Evolutionary conservation across 2,113 vertebrate species (phyloP), one percentile per base, ranked within the genome.

Genomic region (Crotophaga sulcirostris): DNA sequence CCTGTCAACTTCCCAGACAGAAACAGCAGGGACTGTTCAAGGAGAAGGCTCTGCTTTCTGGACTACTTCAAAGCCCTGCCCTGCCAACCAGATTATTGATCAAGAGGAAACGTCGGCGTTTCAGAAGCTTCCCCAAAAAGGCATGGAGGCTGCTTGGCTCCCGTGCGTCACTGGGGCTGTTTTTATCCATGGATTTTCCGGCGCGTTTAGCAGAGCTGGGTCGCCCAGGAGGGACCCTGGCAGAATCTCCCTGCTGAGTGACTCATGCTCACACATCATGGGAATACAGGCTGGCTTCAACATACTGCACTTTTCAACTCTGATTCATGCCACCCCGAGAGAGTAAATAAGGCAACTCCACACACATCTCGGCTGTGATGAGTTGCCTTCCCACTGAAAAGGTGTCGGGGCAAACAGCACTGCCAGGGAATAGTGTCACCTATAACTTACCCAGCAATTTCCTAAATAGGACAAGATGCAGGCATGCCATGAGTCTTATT

Each of bases 291-390:
- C 93, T 96, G 94, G 54, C 94, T 97, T 82, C 92, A 91, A 38
- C 93, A 94, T 38, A 77, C 90, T 94, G 94, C 93, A 96, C 94
- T 97, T 95, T 93, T 96, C 94, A 96, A 93, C 96, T 96, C 92
- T 97, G 97, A 97, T 94, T 97, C 96, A 96, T 84, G 86, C 94
- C 90, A 91, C 89, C 93, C 80, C 38, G 25, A 68, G 74, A 95
- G 95, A 94, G 70, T 89, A 95, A 96, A 96, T 90, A 95, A 92
- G 90, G 95, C 94, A 82, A 78, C 84, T 67, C 88, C 59, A 47
- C 54, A 80, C 88, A 44, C 79, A 42, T 49, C 62, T 51, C 4
- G 2, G 84, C 95, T n/a, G 16, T 73, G 81, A 91, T 3, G 26
- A 95, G 93, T 45, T 42, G 82, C 69, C 88, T 86, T 91, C 87